phyloP scores from a whole-genome alignment of 2,797 vertebrate species.

The Microctenopoma steveboyesi region DNA sequence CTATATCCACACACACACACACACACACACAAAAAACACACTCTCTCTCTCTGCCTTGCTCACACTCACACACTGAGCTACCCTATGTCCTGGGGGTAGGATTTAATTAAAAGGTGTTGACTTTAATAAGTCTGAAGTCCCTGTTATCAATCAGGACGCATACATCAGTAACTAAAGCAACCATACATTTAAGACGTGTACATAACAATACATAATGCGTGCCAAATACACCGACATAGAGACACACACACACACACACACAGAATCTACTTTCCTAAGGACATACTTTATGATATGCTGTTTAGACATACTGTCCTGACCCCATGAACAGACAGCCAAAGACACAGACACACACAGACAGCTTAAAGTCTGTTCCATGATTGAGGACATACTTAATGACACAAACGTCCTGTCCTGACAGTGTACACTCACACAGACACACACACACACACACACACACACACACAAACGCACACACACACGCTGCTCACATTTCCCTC shows the following conservation, averaged over 20 bases:
- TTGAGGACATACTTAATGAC: slow-evolving; percentile 68
- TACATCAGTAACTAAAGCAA: background rate
- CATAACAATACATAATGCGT: background rate
- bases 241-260: background rate
- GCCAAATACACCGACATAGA: too few species aligned
- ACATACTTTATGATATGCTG: slow-evolving; percentile 38
- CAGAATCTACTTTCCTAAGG: slow-evolving; percentile 16
- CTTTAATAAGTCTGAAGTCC: slow-evolving; percentile 52
- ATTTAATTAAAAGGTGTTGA: slow-evolving; percentile 57
- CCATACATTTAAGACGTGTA: background rate
- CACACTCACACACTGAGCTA: slow-evolving; percentile 17
- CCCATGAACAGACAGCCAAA: background rate
- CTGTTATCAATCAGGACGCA: slow-evolving; percentile 15
- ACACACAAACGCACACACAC: slow-evolving; percentile 28
- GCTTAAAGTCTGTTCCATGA: slow-evolving; percentile 30
- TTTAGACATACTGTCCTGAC: slow-evolving; percentile 6
- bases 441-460: slow-evolving; percentile 21
- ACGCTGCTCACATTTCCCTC: slow-evolving; percentile 24
- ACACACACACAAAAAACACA: slow-evolving; percentile 5
- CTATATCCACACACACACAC: background rate
- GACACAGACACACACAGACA: slow-evolving; percentile 18
- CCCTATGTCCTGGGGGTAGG: slow-evolving; percentile 32
- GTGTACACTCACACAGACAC: background rate
- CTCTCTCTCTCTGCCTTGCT: slow-evolving; percentile 8
- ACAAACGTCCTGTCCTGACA: slow-evolving; percentile 61